phyloP scores from a whole-genome alignment of 2,888 invertebrate species.

The Rhingia campestris region DNA sequence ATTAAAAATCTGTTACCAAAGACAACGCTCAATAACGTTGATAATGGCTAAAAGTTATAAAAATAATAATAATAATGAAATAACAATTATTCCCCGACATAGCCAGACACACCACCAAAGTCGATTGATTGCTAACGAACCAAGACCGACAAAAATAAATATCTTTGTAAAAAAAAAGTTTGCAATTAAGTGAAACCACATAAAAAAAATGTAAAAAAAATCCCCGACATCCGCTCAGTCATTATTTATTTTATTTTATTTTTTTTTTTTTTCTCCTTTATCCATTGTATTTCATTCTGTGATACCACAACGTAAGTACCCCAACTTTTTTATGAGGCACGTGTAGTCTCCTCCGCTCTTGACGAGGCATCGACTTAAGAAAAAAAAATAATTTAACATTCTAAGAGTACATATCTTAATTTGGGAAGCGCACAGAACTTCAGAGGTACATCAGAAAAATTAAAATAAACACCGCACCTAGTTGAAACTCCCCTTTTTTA shows the following conservation, averaged over 20 bases:
- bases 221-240: slow-evolving; percentile 53
- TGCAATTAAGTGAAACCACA: slow-evolving; percentile 62
- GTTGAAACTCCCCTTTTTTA: slow-evolving; percentile 21
- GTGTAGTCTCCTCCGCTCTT: slow-evolving; percentile 31
- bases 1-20: neutral
- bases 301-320: slow-evolving; percentile 7
- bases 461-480: slow-evolving; percentile 15
- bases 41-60: neutral
- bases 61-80: slow-evolving; percentile 4
- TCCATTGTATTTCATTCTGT: slow-evolving; percentile 20
- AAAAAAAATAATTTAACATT: slow-evolving; percentile 28
- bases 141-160: slow-evolving; percentile 40
- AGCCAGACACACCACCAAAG: slow-evolving; percentile 38
- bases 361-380: slow-evolving; percentile 29
- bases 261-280: slow-evolving; percentile 7
- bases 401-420: slow-evolving; percentile 27
- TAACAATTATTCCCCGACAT: slow-evolving; percentile 8
- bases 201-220: slow-evolving; percentile 36
- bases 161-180: slow-evolving; percentile 38
- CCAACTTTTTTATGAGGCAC: slow-evolving; percentile 32
- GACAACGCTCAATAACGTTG: too few relatives aligned
- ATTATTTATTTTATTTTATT: slow-evolving; percentile 20
- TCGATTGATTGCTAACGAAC: slow-evolving; percentile 34
- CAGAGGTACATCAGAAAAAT: neutral
- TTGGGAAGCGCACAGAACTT: slow-evolving; percentile 21